Conservation (phyloP, 2,113 vertebrate genomes). For the Onychostoma macrolepis region DNA sequence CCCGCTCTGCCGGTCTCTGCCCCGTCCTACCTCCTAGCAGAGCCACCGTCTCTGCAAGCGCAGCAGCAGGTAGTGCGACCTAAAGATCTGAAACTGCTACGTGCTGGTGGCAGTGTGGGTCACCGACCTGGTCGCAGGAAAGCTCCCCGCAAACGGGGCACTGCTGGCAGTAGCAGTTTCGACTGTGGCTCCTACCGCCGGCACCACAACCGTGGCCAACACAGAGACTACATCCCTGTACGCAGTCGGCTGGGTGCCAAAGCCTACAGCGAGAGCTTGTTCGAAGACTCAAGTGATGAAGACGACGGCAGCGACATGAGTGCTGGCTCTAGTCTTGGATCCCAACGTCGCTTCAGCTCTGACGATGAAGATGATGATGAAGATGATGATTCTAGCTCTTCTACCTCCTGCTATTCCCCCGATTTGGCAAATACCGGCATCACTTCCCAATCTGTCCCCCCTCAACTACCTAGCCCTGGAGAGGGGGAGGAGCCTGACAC, state of each 20-base stretch:
- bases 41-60: conserved; percentile 71
- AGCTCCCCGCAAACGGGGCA: conserved; percentile 74
- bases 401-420: conserved; percentile 87
- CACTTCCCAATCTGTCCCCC: conserved; percentile 60
- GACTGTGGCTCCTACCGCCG: conserved; percentile 80
- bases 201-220: conserved; percentile 76
- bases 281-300: conserved; percentile 84
- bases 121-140: conserved; percentile 78
- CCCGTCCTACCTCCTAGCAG: conserved; percentile 73
- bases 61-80: conserved; percentile 87
- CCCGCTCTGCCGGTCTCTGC: conserved; percentile 75
- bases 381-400: conserved; percentile 82
- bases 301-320: conserved; percentile 89
- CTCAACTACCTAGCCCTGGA: conserved; percentile 67
- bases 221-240: conserved; percentile 81
- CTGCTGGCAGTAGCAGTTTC: conserved; percentile 80
- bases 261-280: conserved; percentile 83
- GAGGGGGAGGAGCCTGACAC: conserved; percentile 71
- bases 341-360: conserved; percentile 83
- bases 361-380: conserved; percentile 78
- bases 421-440: conserved; percentile 73
- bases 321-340: conserved; percentile 84
- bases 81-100: conserved; percentile 85
- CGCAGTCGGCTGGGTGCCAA: conserved; percentile 80
- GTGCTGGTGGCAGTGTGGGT: conserved; percentile 67